Evolutionary conservation across 2,113 vertebrate species (phyloP).

Genomic region (Oceanites oceanicus): DNA sequence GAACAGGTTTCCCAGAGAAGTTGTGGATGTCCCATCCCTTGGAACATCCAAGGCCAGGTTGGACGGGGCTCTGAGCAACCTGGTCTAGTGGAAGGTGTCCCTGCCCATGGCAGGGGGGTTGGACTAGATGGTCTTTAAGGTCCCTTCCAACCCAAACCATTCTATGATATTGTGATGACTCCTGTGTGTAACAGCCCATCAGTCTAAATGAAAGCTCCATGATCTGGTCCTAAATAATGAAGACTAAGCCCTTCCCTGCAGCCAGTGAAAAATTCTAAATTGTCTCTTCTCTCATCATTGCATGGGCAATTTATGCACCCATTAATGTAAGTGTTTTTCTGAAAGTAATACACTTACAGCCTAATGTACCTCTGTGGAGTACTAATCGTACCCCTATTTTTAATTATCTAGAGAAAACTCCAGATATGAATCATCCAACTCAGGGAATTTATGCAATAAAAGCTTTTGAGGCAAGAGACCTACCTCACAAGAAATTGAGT

Average conservation of each 20-base stretch:
- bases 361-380: conserved; percentile 55
- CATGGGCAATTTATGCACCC: conserved; percentile 38
- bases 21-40: not conserved
- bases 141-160: not conserved
- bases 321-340: conserved; percentile 58
- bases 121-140: not conserved
- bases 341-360: conserved; percentile 33
- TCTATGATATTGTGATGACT: not conserved
- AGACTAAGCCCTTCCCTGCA: not conserved
- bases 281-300: conserved; percentile 31
- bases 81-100: not conserved
- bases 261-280: conserved; percentile 5
- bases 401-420: conserved; percentile 56
- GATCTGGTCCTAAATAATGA: not conserved
- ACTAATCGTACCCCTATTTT: conserved; percentile 41
- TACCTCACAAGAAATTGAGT: not conserved
- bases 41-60: not conserved
- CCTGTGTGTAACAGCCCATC: not conserved
- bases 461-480: conserved; percentile 26
- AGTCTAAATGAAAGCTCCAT: not conserved
- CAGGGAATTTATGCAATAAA: conserved; percentile 31
- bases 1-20: not conserved
- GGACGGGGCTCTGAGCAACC: not conserved
- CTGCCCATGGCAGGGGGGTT: not conserved
- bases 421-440: conserved; percentile 41